Evolutionary conservation across 2,888 invertebrate genomes (phyloP), one percentile per base, ranked within the genome.

Genomic region (Watsonalla binaria): DNA sequence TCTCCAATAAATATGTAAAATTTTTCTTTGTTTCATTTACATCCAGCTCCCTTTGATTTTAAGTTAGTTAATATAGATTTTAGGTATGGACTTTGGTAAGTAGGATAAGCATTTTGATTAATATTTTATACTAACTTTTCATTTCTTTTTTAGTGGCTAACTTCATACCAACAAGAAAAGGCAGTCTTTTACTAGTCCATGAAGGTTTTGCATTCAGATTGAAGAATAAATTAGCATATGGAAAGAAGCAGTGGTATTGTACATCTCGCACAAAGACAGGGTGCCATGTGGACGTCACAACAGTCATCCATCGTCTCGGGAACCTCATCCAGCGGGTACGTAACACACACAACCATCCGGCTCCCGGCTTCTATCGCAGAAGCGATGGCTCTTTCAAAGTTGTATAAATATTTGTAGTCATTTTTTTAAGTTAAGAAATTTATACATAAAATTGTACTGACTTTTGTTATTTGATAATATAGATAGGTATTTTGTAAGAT

Each of bases 181-280:
- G 89, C 6, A 87, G 87, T 55, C 69, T 81, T 57, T 64, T 89
- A 6, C 65, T 89, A 45, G 86, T 88, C 0, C 82, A 88, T 54
- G 70, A 86, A 54, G 88, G 89, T 8, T 86, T 76, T 59, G 87
- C 89, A 46, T 89, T 89, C 58, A 74, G 89, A 13, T 62, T 89
- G 15, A 89, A 89, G 60, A 89, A 89, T 54, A 88, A 86, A 67
- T 62, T 89, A 51, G 89, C 89, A 0, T 85, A 87, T 63, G 88
- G 89, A 35, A 89, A 86, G 65, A 88, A 88, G 54, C 89, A 89
- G 56, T 89, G 89, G 89, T 89, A 89, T 57, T 89, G 89, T 53
- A 86, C 82, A 37, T 84, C 86, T 0, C 72, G 89, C 2, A 80
- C 75, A 0, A 87, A 87, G 60, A 82, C 85, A 0, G 87, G 87